Percentiles rank a stretch among this genome's conserved stretches.
Evolutionary conservation across 2,888 invertebrate genomes (phyloP).

Genomic region (Epicampocera succincta): DNA sequence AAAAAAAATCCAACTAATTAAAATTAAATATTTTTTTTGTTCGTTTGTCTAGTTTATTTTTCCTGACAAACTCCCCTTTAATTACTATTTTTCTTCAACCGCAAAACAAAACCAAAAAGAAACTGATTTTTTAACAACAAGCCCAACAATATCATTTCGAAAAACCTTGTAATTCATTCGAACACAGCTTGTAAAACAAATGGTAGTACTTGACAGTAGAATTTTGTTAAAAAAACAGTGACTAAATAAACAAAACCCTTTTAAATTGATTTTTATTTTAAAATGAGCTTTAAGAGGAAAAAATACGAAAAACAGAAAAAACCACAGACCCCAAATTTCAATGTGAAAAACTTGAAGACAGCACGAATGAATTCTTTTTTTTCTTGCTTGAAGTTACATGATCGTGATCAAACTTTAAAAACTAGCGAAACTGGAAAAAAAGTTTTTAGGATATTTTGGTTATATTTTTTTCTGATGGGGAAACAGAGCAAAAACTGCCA

Average conservation of each 20-base stretch:
- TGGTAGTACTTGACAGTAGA: constrained; percentile 68
- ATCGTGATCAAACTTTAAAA: constrained; percentile 64
- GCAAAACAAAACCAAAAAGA: constrained; percentile 4
- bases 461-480: neutral
- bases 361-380: constrained; percentile 63
- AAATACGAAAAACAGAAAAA: no score
- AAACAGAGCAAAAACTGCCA: constrained; percentile 24
- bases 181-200: constrained; percentile 71
- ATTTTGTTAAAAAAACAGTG: constrained; percentile 51
- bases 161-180: constrained; percentile 70
- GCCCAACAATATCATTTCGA: constrained; percentile 59
- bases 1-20: constrained; percentile 56
- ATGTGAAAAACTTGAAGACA: constrained; percentile 61
- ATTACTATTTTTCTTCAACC: constrained; percentile 43
- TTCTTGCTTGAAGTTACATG: constrained; percentile 51
- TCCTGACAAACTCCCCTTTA: constrained; percentile 56
- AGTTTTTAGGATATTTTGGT: constrained; percentile 14
- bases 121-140: constrained; percentile 34
- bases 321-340: constrained; percentile 30
- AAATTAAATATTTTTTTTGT: constrained; percentile 19
- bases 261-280: constrained; percentile 67
- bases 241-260: constrained; percentile 36
- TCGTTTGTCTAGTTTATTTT: constrained; percentile 7
- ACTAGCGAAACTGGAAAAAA: constrained; percentile 29
- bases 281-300: constrained; percentile 44